Base-by-base conservation (phyloP, 2,797 vertebrate species). In the Cyclopterus lumpus region DNA sequence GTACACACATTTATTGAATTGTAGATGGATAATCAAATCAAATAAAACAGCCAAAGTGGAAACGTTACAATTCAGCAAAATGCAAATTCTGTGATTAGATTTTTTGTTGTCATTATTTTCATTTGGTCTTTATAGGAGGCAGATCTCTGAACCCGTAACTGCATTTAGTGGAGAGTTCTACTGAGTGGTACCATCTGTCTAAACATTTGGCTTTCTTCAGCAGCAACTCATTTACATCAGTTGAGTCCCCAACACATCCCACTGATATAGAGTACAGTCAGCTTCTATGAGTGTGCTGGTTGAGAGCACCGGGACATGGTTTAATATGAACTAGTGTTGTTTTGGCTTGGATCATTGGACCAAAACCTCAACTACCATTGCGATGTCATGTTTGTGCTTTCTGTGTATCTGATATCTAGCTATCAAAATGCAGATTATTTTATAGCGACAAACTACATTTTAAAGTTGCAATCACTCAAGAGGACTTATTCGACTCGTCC, bases 191-290 rank as follows among this genome's bases (percentile, higher is more conserved):
- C 77, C 67, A 86, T 86, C 71, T 87, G 77, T 85, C 30, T 65
- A 67, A 79, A 87, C 84, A 68, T 79, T 75, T 80, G 69, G 59
- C 61, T 80, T 76, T 83, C 67, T 76, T 81, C 49, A 74, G 59
- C 70, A 67, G 70, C 57, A 53, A 79, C 62, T 64, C 34, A 55
- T 85, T 81, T 72, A 78, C 26, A 88, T 71, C 58, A 51, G 42
- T 58, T 49, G 67, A 77, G 26, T 68, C 59, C 62, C 79, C 51
- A 68, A 64, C 49, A 77, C n/a, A 64, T 80, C 26, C 0, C 55
- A 55, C 59, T 80, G 60, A 22, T 22, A 64, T 32, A 46, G 48
- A 79, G 46, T 28, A 30, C 20, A 76, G 36, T 77, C 58, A 53
- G 69, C 74, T 77, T 75, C 57, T 70, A 38, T 51, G 28, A 71